Evolutionary conservation across 1,140 invertebrate genomes (phyloP).

Genomic region (Diabrotica undecimpunctata): DNA sequence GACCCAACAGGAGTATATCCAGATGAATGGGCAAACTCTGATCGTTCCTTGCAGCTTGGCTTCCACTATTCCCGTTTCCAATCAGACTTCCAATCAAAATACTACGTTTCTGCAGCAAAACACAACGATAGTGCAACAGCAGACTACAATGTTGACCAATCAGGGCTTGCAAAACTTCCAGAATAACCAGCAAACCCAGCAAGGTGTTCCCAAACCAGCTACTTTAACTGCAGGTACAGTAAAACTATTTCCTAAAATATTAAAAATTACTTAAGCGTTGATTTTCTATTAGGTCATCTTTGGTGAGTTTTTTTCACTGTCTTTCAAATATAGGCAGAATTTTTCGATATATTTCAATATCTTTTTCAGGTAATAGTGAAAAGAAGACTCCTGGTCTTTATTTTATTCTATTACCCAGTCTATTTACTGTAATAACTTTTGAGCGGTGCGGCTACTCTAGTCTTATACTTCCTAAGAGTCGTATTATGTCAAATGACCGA

Average conservation of each 20-base stretch:
- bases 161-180: conserved; percentile 49
- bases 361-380: too few relatives aligned
- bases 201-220: conserved; percentile 29
- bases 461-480: too few relatives aligned
- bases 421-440: too few relatives aligned
- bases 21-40: conserved; percentile 61
- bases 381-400: too few relatives aligned
- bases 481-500: too few relatives aligned
- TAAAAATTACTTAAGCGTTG: too few relatives aligned
- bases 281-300: too few relatives aligned
- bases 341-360: too few relatives aligned
- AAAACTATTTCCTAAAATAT: background rate
- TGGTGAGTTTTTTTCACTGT: too few relatives aligned
- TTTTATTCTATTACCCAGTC: too few relatives aligned
- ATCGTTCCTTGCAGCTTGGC: conserved; percentile 72
- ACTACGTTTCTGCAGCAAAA: conserved; percentile 71
- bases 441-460: too few relatives aligned
- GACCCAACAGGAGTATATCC: conserved; percentile 66
- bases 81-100: conserved; percentile 55
- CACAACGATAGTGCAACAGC: conserved; percentile 64
- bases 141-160: conserved; percentile 68
- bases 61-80: conserved; percentile 56
- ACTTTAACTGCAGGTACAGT: conserved; percentile 32
- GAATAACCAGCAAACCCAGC: conserved; percentile 32
- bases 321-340: too few relatives aligned